Evolutionary conservation across 2,888 invertebrate genomes (phyloP).

Genomic region (Cyclophora punctaria): DNA sequence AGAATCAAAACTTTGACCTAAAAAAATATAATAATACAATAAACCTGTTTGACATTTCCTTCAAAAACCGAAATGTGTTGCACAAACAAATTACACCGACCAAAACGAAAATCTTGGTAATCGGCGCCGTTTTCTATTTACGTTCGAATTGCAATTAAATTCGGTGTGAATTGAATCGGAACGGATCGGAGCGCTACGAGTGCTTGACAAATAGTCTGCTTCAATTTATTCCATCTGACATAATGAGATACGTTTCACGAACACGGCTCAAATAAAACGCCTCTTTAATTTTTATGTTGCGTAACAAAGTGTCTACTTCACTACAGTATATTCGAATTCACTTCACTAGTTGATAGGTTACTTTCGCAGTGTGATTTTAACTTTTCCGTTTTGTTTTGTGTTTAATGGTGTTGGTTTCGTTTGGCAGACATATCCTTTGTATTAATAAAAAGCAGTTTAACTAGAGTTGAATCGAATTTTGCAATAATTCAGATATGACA

Average conservation of each 20-base stretch:
- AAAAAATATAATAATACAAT: too few relatives aligned
- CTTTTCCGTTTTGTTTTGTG: too few relatives aligned
- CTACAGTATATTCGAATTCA: slow-evolving; percentile 16
- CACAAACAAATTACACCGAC: slow-evolving; percentile 15
- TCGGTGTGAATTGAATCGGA: slow-evolving; percentile 63
- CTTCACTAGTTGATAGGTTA: slow-evolving; percentile 11
- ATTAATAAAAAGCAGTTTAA: too few relatives aligned
- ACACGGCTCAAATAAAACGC: slow-evolving; percentile 48
- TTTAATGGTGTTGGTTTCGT: too few relatives aligned
- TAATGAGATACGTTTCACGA: slow-evolving; percentile 65
- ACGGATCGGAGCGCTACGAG: slow-evolving; percentile 50
- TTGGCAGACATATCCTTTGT: too few relatives aligned
- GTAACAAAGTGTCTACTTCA: slow-evolving; percentile 33
- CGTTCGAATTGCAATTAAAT: slow-evolving; percentile 68
- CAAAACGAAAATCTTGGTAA: slow-evolving; percentile 42
- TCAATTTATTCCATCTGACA: slow-evolving; percentile 61
- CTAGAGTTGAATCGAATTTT: too few relatives aligned
- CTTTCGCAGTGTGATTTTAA: too few relatives aligned
- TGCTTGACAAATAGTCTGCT: slow-evolving; percentile 67
- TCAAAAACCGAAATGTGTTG: slow-evolving; percentile 2
- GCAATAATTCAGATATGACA: too few relatives aligned
- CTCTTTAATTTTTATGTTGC: slow-evolving; percentile 50
- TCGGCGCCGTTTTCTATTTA: slow-evolving; percentile 46
- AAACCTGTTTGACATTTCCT: too few relatives aligned
- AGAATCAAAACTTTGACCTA: too few relatives aligned